A percentile compares a stretch with the other conserved stretches of the same genome.
These are phyloP conservation scores for Molanna angustata DNA, from an alignment of 2,888 invertebrate genomes.

Conservation along the genomic window DNA sequence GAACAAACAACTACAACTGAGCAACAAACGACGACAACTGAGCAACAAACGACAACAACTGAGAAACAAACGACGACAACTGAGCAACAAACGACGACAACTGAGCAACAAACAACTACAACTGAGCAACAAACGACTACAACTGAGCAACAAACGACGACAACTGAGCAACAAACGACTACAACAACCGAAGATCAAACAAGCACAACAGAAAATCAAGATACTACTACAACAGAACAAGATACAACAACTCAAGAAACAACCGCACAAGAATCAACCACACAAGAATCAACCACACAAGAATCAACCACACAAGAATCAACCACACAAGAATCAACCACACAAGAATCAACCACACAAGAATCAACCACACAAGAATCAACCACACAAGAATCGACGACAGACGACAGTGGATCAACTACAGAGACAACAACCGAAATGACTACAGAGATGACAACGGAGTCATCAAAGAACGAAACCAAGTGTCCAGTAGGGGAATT, in stretches of 20 bases:
- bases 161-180: conserved; percentile 33
- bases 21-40: conserved; percentile 34
- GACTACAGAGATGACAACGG: conserved; percentile 36
- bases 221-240: conserved; percentile 23
- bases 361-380: conserved; percentile 33
- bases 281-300: conserved; percentile 34
- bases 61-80: conserved; percentile 34
- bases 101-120: conserved; percentile 34
- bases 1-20: conserved; percentile 35
- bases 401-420: conserved; percentile 34
- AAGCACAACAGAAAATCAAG: conserved; percentile 22
- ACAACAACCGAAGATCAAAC: conserved; percentile 30
- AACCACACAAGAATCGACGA: conserved; percentile 33
- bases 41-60: conserved; percentile 34
- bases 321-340: conserved; percentile 31
- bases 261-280: conserved; percentile 35
- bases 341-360: conserved; percentile 21
- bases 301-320: conserved; percentile 34
- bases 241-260: conserved; percentile 34
- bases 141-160: conserved; percentile 34
- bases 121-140: conserved; percentile 23
- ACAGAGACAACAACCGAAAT: conserved; percentile 27
- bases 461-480: conserved; percentile 35
- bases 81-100: conserved; percentile 27
- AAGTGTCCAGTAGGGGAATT: conserved; percentile 50